phyloP scores from a whole-genome alignment of 2,113 vertebrate species.

The Sporophila hypoxantha region DNA sequence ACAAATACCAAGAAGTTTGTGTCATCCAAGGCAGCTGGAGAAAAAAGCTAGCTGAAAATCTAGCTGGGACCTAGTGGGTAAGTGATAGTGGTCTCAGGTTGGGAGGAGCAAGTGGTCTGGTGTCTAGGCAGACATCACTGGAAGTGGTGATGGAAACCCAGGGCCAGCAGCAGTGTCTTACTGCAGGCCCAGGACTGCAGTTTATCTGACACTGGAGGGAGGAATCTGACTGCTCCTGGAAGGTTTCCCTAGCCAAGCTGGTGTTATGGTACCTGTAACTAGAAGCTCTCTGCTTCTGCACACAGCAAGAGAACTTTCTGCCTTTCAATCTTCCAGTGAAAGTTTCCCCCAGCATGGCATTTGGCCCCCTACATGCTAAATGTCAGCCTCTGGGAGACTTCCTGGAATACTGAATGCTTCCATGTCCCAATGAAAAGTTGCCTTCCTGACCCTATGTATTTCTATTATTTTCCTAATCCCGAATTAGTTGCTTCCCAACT shows the following conservation, averaged over 20 bases:
- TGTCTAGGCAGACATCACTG: neutral
- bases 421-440: neutral
- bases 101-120: neutral
- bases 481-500: neutral
- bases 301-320: neutral
- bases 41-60: neutral
- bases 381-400: neutral
- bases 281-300: neutral
- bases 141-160: neutral
- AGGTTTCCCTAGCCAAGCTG: neutral
- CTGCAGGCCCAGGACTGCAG: neutral
- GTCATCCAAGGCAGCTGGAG: neutral
- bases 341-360: neutral
- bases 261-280: neutral
- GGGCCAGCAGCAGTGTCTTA: neutral
- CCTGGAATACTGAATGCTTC: neutral
- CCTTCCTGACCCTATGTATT: neutral
- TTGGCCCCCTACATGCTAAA: neutral
- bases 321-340: neutral
- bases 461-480: neutral
- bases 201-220: neutral
- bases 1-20: neutral
- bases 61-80: neutral
- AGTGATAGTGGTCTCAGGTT: neutral
- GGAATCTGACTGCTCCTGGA: neutral